Base-by-base conservation (phyloP, 2,888 invertebrate species). In the Panzeria rudis region DNA sequence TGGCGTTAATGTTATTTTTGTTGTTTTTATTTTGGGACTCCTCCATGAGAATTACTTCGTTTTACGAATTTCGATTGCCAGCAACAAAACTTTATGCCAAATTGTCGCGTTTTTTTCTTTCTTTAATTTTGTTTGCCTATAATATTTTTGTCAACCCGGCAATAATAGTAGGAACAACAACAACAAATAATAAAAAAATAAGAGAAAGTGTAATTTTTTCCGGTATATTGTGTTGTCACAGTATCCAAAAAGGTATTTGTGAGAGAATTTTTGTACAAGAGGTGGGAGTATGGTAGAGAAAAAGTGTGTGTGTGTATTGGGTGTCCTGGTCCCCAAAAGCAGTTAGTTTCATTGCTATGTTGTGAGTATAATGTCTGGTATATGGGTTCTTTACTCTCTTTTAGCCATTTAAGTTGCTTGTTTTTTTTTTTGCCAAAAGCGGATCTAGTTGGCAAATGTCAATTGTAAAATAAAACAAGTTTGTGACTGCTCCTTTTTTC, bases 401-500 rank as follows among this genome's bases (percentile, higher is more conserved):
- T 38, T 32, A 54, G 62, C 69, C 47, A 76, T 76, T 76, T 47
- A 81, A 52, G 35, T 47, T 41, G 69, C 3, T 38, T 29, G 62
- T 47, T n/a, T 15, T 38, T 64, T 56, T 35, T 23, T 59, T 7
- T 64, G 25, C 52, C 35, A 78, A 75, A 52, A 75, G 71, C 85
- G 82, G 82, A 78, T 78, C 82, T 71, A 66, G 82, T 82, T 85
- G 82, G 82, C 85, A 85, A 85, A 85, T 85, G 85, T 85, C 85
- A 85, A 75, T 82, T 82, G 85, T 79, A 82, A 66, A 78, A 82
- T 71, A 64, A 78, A 82, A 85, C 73, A 66, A 64, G 75, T 78
- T n/a, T 64, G 59, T 69, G 62, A 32, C 52, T 68, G 50, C 68
- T 76, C 15, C 29, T 59, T 64, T 64, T 62, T 79, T 52, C 7